Conservation (phyloP, 35 echinoderm and acorn worm species). For the Acanthaster planci region DNA sequence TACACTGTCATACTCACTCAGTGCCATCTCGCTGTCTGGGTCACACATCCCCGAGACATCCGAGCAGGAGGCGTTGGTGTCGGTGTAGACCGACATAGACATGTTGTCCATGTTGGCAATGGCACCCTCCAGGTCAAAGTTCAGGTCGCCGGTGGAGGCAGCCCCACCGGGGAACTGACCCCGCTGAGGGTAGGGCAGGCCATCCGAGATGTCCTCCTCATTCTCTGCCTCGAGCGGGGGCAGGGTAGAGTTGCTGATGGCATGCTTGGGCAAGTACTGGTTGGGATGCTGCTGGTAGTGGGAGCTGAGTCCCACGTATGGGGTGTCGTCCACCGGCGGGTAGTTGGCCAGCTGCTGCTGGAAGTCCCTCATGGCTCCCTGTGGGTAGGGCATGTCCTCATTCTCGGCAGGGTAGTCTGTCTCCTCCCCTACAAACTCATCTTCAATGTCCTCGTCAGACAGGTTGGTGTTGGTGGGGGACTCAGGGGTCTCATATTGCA, state of each 20-base stretch:
- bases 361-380: conserved; percentile 63
- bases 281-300: conserved; percentile 72
- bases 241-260: conserved; percentile 58
- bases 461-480: conserved; percentile 88
- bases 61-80: conserved; percentile 92
- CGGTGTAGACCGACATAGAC: conserved; percentile 92
- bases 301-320: conserved; percentile 33
- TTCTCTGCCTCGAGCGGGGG: conserved; percentile 34
- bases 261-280: conserved; percentile 88
- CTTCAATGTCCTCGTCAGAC: conserved; percentile 67
- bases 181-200: conserved; percentile 40
- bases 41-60: conserved; percentile 91
- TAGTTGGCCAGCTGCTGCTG: conserved; percentile 76
- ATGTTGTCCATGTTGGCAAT: conserved; percentile 86
- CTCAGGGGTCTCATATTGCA: conserved; percentile 54
- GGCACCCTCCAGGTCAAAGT: conserved; percentile 49
- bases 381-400: conserved; percentile 71
- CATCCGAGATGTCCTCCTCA: conserved; percentile 48
- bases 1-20: conserved; percentile 79
- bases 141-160: conserved; percentile 42
- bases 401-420: conserved; percentile 89
- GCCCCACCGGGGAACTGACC: conserved; percentile 17
- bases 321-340: conserved; percentile 49
- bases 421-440: conserved; percentile 94
- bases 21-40: conserved; percentile 77